Evolutionary conservation across 2,113 vertebrate species (phyloP).

Genomic region (Callospermophilus lateralis): DNA sequence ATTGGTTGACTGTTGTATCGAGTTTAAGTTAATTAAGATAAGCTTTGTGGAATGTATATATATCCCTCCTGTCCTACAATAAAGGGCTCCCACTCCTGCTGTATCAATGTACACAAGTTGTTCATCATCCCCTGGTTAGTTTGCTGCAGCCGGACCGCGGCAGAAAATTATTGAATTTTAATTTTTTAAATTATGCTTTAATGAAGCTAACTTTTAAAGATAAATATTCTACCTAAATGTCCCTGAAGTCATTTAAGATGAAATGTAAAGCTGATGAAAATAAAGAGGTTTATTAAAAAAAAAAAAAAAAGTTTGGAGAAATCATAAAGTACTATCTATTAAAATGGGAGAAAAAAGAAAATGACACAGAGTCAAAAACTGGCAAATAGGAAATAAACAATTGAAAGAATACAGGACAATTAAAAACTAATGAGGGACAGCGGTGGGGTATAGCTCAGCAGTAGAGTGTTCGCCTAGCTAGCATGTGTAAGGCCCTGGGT

Average conservation of each 20-base stretch:
- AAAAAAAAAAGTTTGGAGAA: background rate
- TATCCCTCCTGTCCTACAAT: no score
- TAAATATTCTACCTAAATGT: background rate
- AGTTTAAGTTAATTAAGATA: no score
- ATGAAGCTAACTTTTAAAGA: background rate
- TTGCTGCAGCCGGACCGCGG: no score
- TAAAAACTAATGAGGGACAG: background rate
- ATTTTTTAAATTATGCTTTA: background rate
- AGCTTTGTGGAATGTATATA: no score
- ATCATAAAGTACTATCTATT: background rate
- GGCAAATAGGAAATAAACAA: background rate
- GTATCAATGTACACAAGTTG: no score
- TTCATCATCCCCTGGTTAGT: no score
- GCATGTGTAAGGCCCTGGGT: no score
- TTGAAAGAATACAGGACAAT: background rate
- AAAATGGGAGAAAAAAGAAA: background rate
- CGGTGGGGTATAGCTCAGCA: background rate
- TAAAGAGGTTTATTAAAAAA: background rate
- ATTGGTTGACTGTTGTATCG: no score
- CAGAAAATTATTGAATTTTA: background rate
- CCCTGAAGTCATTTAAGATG: background rate
- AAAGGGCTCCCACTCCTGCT: no score
- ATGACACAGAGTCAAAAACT: background rate
- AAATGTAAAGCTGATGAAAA: background rate
- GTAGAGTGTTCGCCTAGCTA: background rate